Evolutionary conservation across 2,888 invertebrate genomes (phyloP).

Genomic region (Tenthredo livida): DNA sequence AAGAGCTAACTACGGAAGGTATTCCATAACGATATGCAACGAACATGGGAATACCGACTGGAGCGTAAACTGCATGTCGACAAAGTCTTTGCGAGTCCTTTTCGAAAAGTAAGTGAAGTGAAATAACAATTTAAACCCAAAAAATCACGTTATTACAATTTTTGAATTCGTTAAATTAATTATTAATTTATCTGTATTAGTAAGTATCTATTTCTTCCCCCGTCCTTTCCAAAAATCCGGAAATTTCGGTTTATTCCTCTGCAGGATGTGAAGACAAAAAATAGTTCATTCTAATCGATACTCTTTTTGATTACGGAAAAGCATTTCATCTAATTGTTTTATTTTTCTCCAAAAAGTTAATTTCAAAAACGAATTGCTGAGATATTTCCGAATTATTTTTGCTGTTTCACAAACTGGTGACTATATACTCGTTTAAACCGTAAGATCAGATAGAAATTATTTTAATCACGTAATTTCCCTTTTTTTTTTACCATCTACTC

Average conservation of each 20-base stretch:
- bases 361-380: background rate
- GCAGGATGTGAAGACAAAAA: no score
- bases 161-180: background rate
- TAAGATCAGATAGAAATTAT: conserved; percentile 23
- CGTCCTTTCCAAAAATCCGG: background rate
- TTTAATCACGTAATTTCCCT: background rate
- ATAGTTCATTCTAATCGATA: no score
- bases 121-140: no score
- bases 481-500: background rate
- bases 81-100: conserved; percentile 91
- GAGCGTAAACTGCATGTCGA: conserved; percentile 97
- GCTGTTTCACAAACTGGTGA: conserved; percentile 74
- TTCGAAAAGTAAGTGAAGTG: conserved; percentile 90
- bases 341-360: no score
- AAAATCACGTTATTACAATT: no score
- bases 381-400: background rate
- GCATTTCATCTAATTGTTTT: no score
- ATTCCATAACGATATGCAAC: conserved; percentile 97
- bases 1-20: conserved; percentile 96
- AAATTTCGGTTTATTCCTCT: no score
- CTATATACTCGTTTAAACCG: conserved; percentile 71
- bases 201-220: background rate
- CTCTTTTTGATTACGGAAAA: no score
- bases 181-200: no score
- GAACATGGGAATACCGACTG: conserved; percentile 97